Percentiles rank a stretch among this genome's conserved stretches.
These are phyloP conservation scores for Idris sp. DNA, from an alignment of 1,140 invertebrate genomes.

Conservation along the genomic window DNA sequence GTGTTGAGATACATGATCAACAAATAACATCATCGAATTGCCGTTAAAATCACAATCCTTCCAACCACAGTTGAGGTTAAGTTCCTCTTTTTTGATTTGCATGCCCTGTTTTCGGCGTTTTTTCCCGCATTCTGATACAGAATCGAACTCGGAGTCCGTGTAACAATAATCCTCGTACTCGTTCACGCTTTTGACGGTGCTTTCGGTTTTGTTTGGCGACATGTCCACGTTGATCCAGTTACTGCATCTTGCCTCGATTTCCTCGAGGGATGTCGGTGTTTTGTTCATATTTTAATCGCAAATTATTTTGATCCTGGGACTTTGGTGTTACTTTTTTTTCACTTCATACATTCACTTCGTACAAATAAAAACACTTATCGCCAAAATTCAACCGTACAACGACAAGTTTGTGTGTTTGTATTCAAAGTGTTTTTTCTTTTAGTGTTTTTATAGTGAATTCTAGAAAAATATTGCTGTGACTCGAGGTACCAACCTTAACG, in stretches of 20 bases:
- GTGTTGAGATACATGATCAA: conserved; percentile 72
- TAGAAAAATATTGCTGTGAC: no score
- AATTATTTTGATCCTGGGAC: no score
- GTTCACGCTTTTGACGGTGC: conserved; percentile 45
- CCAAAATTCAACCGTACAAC: no score
- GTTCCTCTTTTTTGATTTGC: conserved; percentile 67
- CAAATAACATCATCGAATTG: conserved; percentile 66
- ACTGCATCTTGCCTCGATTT: conserved; percentile 69
- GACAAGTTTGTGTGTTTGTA: no score
- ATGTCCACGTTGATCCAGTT: conserved; percentile 69
- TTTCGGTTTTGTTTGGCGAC: conserved; percentile 27
- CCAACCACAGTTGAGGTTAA: conserved; percentile 74
- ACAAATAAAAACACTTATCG: no score
- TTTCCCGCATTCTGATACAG: conserved; percentile 73
- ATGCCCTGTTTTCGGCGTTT: conserved; percentile 67
- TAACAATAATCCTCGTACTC: conserved; percentile 67
- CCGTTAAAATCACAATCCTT: conserved; percentile 64
- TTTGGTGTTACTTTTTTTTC: no score
- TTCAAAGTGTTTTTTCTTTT: no score
- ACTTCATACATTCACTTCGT: no score
- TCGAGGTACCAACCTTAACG: no score
- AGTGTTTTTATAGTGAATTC: no score
- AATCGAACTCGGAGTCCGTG: conserved; percentile 76
- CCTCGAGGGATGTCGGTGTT: conserved; percentile 64
- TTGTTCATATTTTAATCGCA: no score